Conservation (phyloP, 2,113 vertebrate genomes). For the Atractosteus spatula region DNA sequence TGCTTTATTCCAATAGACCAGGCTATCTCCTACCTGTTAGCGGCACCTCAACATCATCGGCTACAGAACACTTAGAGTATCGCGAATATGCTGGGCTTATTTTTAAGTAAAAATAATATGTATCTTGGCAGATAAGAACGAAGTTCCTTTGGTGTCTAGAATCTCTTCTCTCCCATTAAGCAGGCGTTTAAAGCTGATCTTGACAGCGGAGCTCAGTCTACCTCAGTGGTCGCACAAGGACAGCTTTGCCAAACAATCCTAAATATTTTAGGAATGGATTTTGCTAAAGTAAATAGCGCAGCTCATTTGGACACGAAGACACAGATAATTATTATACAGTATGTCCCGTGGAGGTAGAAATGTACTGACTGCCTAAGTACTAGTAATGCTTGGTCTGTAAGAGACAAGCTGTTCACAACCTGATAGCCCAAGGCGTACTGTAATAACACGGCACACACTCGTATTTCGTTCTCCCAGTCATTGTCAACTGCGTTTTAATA, state of each 20-base stretch:
- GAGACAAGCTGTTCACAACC: background rate
- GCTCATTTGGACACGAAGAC: constrained; percentile 17
- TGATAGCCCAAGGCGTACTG: background rate
- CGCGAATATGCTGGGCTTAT: background rate
- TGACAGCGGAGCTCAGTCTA: constrained; percentile 17
- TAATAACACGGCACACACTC: constrained; percentile 2
- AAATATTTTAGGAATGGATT: constrained; percentile 38
- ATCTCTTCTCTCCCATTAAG: constrained; percentile 48
- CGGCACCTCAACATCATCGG: constrained; percentile 36
- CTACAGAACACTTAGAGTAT: constrained; percentile 6
- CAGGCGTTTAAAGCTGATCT: constrained; percentile 44
- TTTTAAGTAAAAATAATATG: constrained; percentile 6
- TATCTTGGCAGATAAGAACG: constrained; percentile 23
- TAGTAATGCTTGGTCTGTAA: background rate
- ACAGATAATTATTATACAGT: background rate
- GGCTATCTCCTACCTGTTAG: constrained; percentile 29
- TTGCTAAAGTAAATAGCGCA: constrained; percentile 31
- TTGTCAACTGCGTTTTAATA: constrained; percentile 2
- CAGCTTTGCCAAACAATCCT: constrained; percentile 31
- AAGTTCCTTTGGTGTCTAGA: constrained; percentile 47
- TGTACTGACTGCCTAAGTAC: constrained; percentile 36
- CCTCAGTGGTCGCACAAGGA: constrained; percentile 13
- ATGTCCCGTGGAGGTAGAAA: constrained; percentile 12
- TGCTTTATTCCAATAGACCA: constrained; percentile 27
- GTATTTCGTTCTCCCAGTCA: background rate